Evolutionary conservation across 2,113 vertebrate species (phyloP), one percentile per base, ranked within the genome.

Genomic region (Coptodon bakossiorum): DNA sequence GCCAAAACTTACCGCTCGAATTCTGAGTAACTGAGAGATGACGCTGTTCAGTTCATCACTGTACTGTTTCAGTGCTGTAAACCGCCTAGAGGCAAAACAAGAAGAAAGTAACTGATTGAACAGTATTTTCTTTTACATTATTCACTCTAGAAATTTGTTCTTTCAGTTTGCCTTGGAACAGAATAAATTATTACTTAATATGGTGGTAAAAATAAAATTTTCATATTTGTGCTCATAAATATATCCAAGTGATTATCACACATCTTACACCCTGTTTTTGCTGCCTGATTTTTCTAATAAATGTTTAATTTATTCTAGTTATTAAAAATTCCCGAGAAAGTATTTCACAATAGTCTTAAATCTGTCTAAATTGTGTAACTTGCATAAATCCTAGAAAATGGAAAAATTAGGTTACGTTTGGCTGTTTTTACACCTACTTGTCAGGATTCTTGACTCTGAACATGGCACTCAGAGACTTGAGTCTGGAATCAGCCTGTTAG

Each of bases 371-470:
- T 38, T 11, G 12, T 53, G 27, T 14, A 31, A 8, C 78, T 24
- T 68, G 56, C 22, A 40, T 57, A 40, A 34, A 63, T 53, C n/a
- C 24, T 16, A 13, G 45, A 5, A 53, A 59, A 57, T 29, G 14
- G 14, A 29, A 79, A n/a, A 24, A 43, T 6, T 14, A 24, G 22
- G 38, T 45, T 27, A 10, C 0, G 9, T 73, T 43, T 17, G 40
- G 22, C 45, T 3, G n/a, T 31, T 34, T 81, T 82, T 84, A 90
- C 56, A 97, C 98, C 94, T 97, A 99, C 98, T 97, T 98, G 96
- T 99, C 98, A 93, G 98, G 98, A 94, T 98, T 99, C 96, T 98
- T 99, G 94, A 99, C 98, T 97, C 98, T 96, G 94, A 98, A 98
- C 91, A 96, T 98, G 93, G 98, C 98, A 97, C 96, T 99, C 94